Evolutionary conservation across 2,888 invertebrate species (phyloP).

Genomic region (Tipula vernalis): DNA sequence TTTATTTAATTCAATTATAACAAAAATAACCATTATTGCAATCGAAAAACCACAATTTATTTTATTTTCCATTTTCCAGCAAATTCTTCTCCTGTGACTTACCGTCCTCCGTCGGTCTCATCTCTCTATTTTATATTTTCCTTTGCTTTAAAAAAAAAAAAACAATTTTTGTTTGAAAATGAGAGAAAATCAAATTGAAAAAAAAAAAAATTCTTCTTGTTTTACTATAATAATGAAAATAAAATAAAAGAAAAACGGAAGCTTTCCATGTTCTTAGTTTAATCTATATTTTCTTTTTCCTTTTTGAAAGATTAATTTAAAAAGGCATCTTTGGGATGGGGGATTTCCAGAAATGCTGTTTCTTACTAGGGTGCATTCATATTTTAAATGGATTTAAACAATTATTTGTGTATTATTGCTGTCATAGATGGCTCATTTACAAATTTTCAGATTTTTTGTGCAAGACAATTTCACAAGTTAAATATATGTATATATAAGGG

Average conservation of each 20-base stretch:
- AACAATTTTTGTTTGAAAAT: background rate
- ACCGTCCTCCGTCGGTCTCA: background rate
- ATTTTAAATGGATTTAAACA: background rate
- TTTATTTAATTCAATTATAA: background rate
- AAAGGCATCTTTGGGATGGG: background rate
- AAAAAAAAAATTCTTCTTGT: background rate
- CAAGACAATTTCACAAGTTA: too few relatives aligned
- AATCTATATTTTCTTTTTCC: background rate
- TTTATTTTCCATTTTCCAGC: background rate
- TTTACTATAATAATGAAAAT: background rate
- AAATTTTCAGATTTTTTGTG: too few relatives aligned
- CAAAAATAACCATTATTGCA: background rate
- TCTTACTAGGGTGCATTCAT: background rate
- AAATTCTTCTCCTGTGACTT: background rate
- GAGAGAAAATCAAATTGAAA: background rate
- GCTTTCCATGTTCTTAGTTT: background rate
- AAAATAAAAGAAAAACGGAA: background rate
- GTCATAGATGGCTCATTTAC: background rate
- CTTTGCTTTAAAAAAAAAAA: background rate
- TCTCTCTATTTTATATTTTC: background rate
- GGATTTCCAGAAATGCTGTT: background rate
- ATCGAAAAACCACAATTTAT: background rate
- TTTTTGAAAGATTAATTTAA: background rate
- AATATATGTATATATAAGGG: too few relatives aligned
- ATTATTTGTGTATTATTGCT: background rate